These are phyloP conservation scores for Regulus satrapa DNA, from an alignment of 2,113 vertebrate species.

Conservation along the genomic window DNA sequence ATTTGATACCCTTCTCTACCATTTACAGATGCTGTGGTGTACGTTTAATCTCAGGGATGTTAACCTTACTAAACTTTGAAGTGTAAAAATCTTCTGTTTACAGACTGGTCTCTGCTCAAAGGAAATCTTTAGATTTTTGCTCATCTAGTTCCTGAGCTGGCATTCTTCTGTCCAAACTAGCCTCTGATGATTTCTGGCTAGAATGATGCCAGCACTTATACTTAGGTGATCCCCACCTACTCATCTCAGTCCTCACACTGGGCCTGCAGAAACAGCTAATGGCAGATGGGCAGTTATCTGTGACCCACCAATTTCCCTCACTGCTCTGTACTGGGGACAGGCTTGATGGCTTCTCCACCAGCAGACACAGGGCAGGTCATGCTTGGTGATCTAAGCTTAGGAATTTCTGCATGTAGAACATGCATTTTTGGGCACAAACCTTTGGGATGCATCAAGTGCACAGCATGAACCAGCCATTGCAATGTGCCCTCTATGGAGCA, in stretches of 20 bases:
- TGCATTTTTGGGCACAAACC: fast-evolving
- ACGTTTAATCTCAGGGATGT: not conserved
- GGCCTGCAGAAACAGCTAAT: not conserved
- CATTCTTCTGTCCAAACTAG: not conserved
- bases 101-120: not conserved
- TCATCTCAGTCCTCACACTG: not conserved
- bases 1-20: not conserved
- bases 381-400: not conserved
- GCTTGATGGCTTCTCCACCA: not conserved
- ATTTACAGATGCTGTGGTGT: not conserved
- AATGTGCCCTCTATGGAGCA: not conserved
- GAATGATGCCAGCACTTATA: not conserved
- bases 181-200: not conserved
- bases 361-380: not conserved
- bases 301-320: too few relatives aligned
- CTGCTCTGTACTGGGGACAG: fast-evolving
- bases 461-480: fast-evolving
- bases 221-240: not conserved
- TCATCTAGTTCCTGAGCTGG: not conserved
- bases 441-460: not conserved
- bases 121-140: not conserved
- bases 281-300: not conserved
- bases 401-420: not conserved
- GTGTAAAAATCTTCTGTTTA: not conserved
- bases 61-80: not conserved